These are phyloP conservation scores for Percopsis transmontana DNA, from an alignment of 2,113 vertebrate species.

Conservation along the genomic window DNA sequence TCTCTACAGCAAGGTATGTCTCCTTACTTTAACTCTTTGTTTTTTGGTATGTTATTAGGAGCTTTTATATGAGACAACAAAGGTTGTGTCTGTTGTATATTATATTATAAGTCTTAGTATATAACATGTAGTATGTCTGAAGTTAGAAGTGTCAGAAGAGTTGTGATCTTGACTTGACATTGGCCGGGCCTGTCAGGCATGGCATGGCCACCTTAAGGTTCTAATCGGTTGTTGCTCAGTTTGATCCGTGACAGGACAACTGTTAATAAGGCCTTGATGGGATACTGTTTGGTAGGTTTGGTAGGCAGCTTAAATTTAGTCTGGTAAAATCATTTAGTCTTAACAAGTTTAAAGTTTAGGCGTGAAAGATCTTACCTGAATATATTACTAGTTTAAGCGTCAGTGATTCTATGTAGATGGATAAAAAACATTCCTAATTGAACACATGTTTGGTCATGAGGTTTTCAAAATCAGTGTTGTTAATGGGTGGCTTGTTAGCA, in stretches of 20 bases:
- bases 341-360: neutral
- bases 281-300: neutral
- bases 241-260: neutral
- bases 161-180: slow-evolving; percentile 70
- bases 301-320: neutral
- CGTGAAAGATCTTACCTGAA: neutral
- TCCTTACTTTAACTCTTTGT: neutral
- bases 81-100: neutral
- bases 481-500: neutral
- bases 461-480: neutral
- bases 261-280: neutral
- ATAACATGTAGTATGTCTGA: neutral
- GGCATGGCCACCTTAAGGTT: neutral
- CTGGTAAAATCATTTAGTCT: slow-evolving; percentile 18
- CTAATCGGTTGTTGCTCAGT: neutral
- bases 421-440: neutral
- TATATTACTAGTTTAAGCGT: too few species aligned
- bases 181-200: slow-evolving; percentile 41
- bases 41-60: neutral
- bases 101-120: neutral
- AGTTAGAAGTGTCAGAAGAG: neutral
- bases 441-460: neutral
- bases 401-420: neutral
- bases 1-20: slow-evolving; percentile 63
- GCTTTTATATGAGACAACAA: neutral